Percentiles rank a stretch among this genome's conserved stretches.
Evolutionary conservation across 2,888 invertebrate genomes (phyloP).

Genomic region (Patella ulyssiponensis): DNA sequence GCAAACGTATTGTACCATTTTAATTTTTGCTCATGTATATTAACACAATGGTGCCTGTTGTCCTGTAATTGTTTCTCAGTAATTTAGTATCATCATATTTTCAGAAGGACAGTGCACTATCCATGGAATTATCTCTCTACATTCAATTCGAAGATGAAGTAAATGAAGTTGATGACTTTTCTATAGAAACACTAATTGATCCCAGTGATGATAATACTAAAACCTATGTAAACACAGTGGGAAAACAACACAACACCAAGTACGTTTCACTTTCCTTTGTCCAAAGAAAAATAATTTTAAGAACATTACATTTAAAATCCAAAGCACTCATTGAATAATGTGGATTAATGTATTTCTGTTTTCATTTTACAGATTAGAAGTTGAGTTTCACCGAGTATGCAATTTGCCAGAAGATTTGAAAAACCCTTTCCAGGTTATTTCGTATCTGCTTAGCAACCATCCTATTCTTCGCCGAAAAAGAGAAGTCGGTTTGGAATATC

Average conservation of each 20-base stretch:
- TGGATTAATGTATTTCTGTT: no score
- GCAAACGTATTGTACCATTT: no score
- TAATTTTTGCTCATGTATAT: no score
- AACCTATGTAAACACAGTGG: neutral
- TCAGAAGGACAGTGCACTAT: neutral
- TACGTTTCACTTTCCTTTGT: neutral
- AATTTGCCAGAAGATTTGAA: neutral
- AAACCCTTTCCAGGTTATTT: neutral
- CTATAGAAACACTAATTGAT: neutral
- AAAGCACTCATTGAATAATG: no score
- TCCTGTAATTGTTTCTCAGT: no score
- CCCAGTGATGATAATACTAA: slow-evolving; percentile 2
- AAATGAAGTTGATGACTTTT: neutral
- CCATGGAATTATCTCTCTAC: neutral
- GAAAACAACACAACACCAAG: neutral
- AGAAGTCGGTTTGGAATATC: neutral
- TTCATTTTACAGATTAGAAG: neutral
- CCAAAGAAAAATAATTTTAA: no score
- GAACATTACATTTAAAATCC: no score
- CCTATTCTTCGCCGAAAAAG: neutral
- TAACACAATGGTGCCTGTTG: no score
- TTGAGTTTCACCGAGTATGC: neutral
- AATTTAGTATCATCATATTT: no score
- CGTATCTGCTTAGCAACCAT: neutral
- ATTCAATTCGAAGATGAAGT: slow-evolving; percentile 9